These are phyloP conservation scores for Homarus americanus DNA, from an alignment of 1,140 invertebrate species.

Conservation along the genomic window DNA sequence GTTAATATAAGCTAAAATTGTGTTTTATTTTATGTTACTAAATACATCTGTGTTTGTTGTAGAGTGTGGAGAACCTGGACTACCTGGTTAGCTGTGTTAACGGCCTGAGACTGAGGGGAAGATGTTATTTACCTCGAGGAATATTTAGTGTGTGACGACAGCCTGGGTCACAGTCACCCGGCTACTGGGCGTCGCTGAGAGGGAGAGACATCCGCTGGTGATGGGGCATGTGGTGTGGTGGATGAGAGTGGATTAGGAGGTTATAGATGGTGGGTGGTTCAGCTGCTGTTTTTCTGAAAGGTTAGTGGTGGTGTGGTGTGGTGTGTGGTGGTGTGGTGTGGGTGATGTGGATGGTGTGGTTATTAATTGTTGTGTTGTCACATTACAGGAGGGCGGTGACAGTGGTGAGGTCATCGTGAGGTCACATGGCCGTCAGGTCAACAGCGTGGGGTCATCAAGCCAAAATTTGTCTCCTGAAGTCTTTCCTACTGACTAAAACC, in stretches of 20 bases:
- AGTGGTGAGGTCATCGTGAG: background rate
- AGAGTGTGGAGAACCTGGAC: slow-evolving; percentile 42
- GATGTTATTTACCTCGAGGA: slow-evolving; percentile 55
- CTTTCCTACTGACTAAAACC: slow-evolving; percentile 22
- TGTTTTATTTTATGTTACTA: too few relatives aligned
- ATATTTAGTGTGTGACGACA: slow-evolving; percentile 13
- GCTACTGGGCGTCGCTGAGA: background rate
- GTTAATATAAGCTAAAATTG: too few relatives aligned
- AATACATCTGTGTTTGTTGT: background rate
- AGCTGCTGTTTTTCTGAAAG: background rate
- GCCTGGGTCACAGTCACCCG: background rate
- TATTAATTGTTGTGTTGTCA: too few relatives aligned
- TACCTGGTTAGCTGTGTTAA: slow-evolving; percentile 16
- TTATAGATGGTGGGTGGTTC: background rate
- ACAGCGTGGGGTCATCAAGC: slow-evolving; percentile 2
- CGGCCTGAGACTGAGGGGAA: slow-evolving; percentile 20
- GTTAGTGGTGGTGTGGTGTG: too few relatives aligned
- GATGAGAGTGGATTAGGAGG: too few relatives aligned
- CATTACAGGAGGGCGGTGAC: too few relatives aligned
- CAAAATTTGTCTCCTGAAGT: slow-evolving; percentile 39
- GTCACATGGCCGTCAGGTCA: background rate
- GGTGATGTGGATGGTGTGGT: too few relatives aligned
- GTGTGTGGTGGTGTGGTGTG: too few relatives aligned
- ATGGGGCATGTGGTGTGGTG: too few relatives aligned
- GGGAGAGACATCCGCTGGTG: too few relatives aligned